These are phyloP conservation scores for Euclidia mi DNA, from an alignment of 2,888 invertebrate species.

Conservation along the genomic window DNA sequence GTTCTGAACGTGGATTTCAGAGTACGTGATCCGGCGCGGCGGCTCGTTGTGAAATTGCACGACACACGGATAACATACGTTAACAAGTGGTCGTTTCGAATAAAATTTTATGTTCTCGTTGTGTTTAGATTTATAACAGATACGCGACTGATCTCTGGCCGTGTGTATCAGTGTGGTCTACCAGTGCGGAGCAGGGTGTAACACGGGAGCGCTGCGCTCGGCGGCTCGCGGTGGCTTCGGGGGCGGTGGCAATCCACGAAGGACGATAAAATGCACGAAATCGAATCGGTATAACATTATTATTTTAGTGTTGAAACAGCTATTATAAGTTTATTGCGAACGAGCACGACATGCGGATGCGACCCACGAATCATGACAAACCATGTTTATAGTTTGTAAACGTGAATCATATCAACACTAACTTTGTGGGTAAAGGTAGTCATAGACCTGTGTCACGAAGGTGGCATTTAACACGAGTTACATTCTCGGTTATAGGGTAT, in stretches of 20 bases:
- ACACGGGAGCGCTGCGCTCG: not conserved
- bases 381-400: constrained; percentile 50
- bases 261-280: constrained; percentile 39
- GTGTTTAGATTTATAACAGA: constrained; percentile 80
- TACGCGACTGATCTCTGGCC: constrained; percentile 71
- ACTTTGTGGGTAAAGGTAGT: constrained; percentile 37
- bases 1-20: constrained; percentile 87
- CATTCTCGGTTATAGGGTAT: not conserved
- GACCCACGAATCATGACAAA: constrained; percentile 56
- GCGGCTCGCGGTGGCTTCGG: constrained; percentile 1
- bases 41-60: constrained; percentile 84
- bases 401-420: constrained; percentile 65
- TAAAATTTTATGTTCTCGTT: constrained; percentile 81
- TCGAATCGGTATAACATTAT: constrained; percentile 48
- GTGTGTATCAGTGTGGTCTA: constrained; percentile 45
- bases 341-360: constrained; percentile 70
- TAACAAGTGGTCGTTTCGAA: constrained; percentile 84
- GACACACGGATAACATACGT: constrained; percentile 82
- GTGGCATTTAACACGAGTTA: constrained; percentile 4
- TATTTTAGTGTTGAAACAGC: constrained; percentile 66
- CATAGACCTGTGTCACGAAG: constrained; percentile 31
- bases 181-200: constrained; percentile 37
- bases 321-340: constrained; percentile 72
- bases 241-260: constrained; percentile 5
- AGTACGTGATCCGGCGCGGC: constrained; percentile 84